Evolutionary conservation across 2,888 invertebrate species (phyloP).

Genomic region (Chrysopilus asiliformis): DNA sequence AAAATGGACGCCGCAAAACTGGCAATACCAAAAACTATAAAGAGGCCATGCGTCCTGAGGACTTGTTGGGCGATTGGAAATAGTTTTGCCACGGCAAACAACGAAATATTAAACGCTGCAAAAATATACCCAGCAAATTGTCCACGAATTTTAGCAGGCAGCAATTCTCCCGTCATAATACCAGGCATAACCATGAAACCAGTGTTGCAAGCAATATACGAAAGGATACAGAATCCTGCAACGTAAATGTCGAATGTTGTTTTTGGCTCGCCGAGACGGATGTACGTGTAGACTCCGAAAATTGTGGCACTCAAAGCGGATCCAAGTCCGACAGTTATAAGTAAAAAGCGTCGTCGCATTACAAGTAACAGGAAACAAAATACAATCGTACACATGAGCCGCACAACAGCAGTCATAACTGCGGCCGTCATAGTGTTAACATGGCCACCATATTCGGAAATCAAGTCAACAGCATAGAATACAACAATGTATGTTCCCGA

Average conservation of each 20-base stretch:
- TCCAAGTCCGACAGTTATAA: conserved; percentile 51
- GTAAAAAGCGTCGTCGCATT: conserved; percentile 50
- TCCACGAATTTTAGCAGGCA: conserved; percentile 59
- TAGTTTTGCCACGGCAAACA: conserved; percentile 56
- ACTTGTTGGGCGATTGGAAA: conserved; percentile 48
- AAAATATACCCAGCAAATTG: conserved; percentile 61
- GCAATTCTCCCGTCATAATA: conserved; percentile 60
- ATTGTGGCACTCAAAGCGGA: conserved; percentile 50
- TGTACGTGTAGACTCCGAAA: conserved; percentile 41
- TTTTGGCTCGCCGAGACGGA: conserved; percentile 24
- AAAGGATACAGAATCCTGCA: conserved; percentile 41
- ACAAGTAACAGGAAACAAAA: conserved; percentile 51
- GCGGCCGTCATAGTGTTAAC: conserved; percentile 44
- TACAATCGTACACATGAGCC: conserved; percentile 49
- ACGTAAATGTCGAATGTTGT: conserved; percentile 31
- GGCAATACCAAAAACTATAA: conserved; percentile 53
- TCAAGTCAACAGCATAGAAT: conserved; percentile 65
- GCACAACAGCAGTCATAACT: conserved; percentile 52
- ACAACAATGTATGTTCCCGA: conserved; percentile 66
- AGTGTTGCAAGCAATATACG: conserved; percentile 61
- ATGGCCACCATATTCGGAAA: conserved; percentile 42
- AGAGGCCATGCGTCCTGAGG: conserved; percentile 54
- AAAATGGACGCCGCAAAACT: conserved; percentile 49
- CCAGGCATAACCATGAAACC: conserved; percentile 63
- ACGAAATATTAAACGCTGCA: conserved; percentile 51